Percentiles rank a stretch among this genome's conserved stretches.
These are phyloP conservation scores for Apamea monoglypha DNA, from an alignment of 2,888 invertebrate genomes.

Conservation along the genomic window DNA sequence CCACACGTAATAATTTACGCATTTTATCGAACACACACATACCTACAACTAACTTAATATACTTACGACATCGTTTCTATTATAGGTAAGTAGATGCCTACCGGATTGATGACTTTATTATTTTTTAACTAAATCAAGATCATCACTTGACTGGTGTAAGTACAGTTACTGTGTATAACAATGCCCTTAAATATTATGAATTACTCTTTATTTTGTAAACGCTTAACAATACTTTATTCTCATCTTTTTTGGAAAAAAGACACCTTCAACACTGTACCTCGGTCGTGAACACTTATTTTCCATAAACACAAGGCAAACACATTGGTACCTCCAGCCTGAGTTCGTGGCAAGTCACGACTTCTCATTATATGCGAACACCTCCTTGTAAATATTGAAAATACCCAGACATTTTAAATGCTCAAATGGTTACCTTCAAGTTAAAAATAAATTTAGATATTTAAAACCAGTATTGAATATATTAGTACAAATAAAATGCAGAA, in stretches of 20 bases:
- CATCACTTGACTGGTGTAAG: not conserved
- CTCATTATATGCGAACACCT: slow-evolving; percentile 57
- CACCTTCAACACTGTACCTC: slow-evolving; percentile 11
- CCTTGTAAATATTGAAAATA: slow-evolving; percentile 60
- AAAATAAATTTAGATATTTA: slow-evolving; percentile 27
- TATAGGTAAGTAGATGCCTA: not conserved
- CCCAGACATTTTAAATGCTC: slow-evolving; percentile 56
- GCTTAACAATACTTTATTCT: slow-evolving; percentile 6
- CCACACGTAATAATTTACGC: not conserved
- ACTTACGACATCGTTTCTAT: not conserved
- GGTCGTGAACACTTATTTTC: slow-evolving; percentile 57
- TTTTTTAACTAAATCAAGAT: not conserved
- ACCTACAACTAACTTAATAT: not conserved
- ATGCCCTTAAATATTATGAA: not conserved
- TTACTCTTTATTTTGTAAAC: not conserved
- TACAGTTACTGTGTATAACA: not conserved
- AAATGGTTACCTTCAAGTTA: slow-evolving; percentile 49
- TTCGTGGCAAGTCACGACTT: slow-evolving; percentile 65
- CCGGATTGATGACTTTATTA: not conserved
- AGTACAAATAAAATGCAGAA: slow-evolving; percentile 20
- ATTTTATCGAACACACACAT: slow-evolving; percentile 12
- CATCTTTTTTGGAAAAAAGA: slow-evolving; percentile 11
- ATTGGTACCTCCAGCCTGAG: slow-evolving; percentile 45
- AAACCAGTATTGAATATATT: slow-evolving; percentile 23
- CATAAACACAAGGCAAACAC: slow-evolving; percentile 64